A percentile compares a stretch with the other conserved stretches of the same genome.
These are phyloP conservation scores for Taenaris catops DNA, from an alignment of 2,888 invertebrate species.

Conservation along the genomic window DNA sequence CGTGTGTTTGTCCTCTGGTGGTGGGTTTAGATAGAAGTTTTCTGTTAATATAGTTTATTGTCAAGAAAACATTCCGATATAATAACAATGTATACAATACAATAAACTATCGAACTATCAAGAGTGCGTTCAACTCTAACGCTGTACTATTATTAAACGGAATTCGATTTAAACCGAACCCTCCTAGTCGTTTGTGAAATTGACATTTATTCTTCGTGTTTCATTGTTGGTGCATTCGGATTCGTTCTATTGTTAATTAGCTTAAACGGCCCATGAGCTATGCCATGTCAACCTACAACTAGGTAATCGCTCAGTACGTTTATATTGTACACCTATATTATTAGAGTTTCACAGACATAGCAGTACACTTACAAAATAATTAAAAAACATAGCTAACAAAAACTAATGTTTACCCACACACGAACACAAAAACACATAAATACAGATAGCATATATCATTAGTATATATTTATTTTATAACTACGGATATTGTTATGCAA, in stretches of 20 bases:
- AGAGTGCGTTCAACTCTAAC: conserved; percentile 76
- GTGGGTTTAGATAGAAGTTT: too few species aligned
- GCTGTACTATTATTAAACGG: conserved; percentile 76
- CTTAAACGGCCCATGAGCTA: conserved; percentile 71
- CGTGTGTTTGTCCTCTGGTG: too few species aligned
- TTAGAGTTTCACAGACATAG: too few species aligned
- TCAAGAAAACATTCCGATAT: conserved; percentile 26
- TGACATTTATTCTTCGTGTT: conserved; percentile 80
- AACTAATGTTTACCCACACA: too few species aligned
- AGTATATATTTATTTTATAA: too few species aligned
- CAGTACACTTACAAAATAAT: too few species aligned
- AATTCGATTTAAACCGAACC: conserved; percentile 78
- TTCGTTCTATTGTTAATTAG: conserved; percentile 79
- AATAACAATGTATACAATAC: conserved; percentile 33
- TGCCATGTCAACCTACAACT: conserved; percentile 38
- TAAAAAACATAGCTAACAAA: too few species aligned
- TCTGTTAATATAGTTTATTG: conserved; percentile 13
- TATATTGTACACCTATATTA: too few species aligned
- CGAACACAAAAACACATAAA: too few species aligned
- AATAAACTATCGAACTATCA: conserved; percentile 71
- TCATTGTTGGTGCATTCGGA: conserved; percentile 74
- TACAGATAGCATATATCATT: too few species aligned
- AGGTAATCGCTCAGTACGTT: not conserved
- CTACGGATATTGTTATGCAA: too few species aligned
- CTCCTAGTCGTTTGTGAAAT: conserved; percentile 78